phyloP scores from a whole-genome alignment of 2,797 vertebrate species.

The Cyprinella venusta region DNA sequence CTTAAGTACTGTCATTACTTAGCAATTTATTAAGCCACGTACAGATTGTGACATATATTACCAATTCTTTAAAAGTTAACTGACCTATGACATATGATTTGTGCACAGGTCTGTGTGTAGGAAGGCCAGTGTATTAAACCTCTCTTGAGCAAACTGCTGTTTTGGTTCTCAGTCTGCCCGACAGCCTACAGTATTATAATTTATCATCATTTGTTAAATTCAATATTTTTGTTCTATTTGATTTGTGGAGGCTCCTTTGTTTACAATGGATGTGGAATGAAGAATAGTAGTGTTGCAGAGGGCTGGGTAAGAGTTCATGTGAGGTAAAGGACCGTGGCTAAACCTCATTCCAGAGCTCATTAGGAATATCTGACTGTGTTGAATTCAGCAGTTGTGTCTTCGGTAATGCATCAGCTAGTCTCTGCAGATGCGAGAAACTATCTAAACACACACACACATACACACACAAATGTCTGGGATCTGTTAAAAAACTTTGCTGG shows the following conservation, averaged over 20 bases:
- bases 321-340: constrained; percentile 2
- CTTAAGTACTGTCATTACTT: background rate
- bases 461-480: background rate
- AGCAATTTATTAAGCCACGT: background rate
- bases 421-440: background rate
- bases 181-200: background rate
- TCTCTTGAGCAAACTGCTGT: background rate
- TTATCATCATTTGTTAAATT: constrained; percentile 15
- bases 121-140: background rate
- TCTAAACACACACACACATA: background rate
- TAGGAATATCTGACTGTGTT: constrained; percentile 18
- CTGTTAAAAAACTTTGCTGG: constrained; percentile 20
- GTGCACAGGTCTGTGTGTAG: background rate
- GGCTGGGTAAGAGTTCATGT: background rate
- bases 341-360: constrained; percentile 25
- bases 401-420: constrained; percentile 1
- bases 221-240: constrained; percentile 13
- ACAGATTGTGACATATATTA: background rate
- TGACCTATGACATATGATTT: background rate
- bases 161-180: background rate
- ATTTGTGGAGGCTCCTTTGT: constrained; percentile 11
- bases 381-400: constrained; percentile 4
- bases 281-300: constrained; percentile 1
- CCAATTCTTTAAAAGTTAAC: background rate
- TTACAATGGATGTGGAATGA: constrained; percentile 3